A percentile compares a stretch with the other conserved stretches of the same genome.
Evolutionary conservation across 2,797 vertebrate species (phyloP).

Genomic region (Alfaro cultratus): DNA sequence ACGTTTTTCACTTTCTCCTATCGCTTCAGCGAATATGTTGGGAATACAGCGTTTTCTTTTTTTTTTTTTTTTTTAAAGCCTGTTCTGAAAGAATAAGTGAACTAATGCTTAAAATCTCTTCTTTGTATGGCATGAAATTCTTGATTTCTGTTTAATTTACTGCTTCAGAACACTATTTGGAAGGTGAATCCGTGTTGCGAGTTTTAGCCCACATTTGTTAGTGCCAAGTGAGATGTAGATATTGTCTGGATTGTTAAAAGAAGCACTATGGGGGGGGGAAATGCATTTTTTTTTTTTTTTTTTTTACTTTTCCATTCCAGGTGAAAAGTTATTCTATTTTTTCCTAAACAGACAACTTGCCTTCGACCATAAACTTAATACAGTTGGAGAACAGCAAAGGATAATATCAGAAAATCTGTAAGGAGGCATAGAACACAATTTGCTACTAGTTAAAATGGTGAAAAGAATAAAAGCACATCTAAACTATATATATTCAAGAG

Average conservation of each 20-base stretch:
- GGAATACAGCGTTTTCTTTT: conserved; percentile 19
- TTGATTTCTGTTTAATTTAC: conserved; percentile 47
- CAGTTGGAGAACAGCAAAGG: conserved; percentile 31
- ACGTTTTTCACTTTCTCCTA: conserved; percentile 27
- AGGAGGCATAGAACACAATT: conserved; percentile 67
- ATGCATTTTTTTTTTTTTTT: conserved; percentile 26
- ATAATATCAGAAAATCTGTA: conserved; percentile 54
- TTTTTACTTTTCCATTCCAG: conserved; percentile 39
- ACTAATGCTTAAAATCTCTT: conserved; percentile 40
- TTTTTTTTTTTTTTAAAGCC: conserved; percentile 22
- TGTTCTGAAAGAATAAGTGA: conserved; percentile 54
- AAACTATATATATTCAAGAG: conserved; percentile 82
- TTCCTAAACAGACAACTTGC: conserved; percentile 51
- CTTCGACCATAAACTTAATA: conserved; percentile 50
- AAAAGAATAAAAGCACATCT: conserved; percentile 82
- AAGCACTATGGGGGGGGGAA: conserved; percentile 70
- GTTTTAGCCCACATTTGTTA: conserved; percentile 50
- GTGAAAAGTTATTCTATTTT: conserved; percentile 41
- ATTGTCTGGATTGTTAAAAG: conserved; percentile 73
- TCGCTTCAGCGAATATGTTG: conserved; percentile 29
- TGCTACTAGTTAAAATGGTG: conserved; percentile 59
- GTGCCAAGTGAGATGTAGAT: conserved; percentile 82
- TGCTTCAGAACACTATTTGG: conserved; percentile 41
- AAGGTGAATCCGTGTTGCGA: conserved; percentile 31
- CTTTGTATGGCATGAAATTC: conserved; percentile 43